Percentiles rank a stretch among this genome's conserved stretches.
Evolutionary conservation across 30 jellyfish, hydroid and myxozoan species (phyloP).

Genomic region (Turritopsis rubra): DNA sequence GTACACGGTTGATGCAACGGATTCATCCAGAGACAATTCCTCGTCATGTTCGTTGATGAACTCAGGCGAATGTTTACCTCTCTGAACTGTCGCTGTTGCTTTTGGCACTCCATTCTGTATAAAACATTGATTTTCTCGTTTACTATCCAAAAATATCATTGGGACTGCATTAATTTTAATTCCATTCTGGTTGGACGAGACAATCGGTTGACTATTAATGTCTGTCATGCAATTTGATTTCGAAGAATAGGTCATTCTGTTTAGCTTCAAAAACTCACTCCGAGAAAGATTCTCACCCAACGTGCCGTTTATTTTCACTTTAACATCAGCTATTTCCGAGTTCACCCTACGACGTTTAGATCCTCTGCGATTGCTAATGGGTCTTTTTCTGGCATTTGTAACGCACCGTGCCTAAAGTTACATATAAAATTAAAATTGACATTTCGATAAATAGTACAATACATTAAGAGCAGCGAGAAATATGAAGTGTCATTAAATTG

Average conservation of each 20-base stretch:
- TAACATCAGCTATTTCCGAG: neutral
- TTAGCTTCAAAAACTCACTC: neutral
- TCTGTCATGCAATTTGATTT: neutral
- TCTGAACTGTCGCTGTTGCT: neutral
- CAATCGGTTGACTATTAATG: neutral
- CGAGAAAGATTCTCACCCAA: neutral
- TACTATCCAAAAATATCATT: neutral
- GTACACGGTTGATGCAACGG: slow-evolving; percentile 6
- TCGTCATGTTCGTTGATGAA: neutral
- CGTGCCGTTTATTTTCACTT: neutral
- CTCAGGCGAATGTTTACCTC: neutral
- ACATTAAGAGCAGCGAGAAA: too few relatives aligned
- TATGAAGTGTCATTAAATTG: too few relatives aligned
- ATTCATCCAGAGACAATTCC: neutral
- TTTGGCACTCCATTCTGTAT: neutral
- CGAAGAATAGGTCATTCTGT: neutral
- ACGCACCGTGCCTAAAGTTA: too few relatives aligned
- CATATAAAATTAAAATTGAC: too few relatives aligned
- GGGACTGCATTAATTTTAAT: neutral
- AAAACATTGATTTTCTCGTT: neutral
- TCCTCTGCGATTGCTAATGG: neutral
- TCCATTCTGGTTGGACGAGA: neutral
- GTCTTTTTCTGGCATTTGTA: too few relatives aligned
- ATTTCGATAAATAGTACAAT: too few relatives aligned
- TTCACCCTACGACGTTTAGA: neutral